Evolutionary conservation across 2,797 vertebrate species (phyloP).

Genomic region (Malurus splendens): DNA sequence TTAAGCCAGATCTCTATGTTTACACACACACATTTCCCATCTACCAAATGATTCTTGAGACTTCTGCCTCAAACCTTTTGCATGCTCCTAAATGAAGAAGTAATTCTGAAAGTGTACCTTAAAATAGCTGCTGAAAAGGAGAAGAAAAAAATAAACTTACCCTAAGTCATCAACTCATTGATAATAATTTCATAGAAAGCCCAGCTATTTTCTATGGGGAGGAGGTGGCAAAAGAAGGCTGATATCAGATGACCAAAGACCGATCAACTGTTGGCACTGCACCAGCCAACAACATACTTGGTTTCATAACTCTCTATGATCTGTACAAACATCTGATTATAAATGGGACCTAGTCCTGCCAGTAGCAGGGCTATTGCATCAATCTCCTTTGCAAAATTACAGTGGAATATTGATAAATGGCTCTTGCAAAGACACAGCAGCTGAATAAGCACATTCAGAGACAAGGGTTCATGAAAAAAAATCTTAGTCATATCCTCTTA

Average conservation of each 20-base stretch:
- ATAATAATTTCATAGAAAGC: not conserved
- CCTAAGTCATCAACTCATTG: not conserved
- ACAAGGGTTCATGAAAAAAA: not conserved
- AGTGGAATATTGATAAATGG: constrained; percentile 6
- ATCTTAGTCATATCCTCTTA: not conserved
- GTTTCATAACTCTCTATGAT: not conserved
- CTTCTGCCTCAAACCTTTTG: not conserved
- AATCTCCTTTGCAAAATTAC: not conserved
- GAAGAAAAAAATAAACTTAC: not conserved
- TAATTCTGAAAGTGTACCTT: not conserved
- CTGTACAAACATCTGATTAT: not conserved
- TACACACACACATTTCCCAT: not conserved
- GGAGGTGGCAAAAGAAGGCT: not conserved
- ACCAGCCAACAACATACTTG: not conserved
- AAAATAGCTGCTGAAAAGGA: not conserved
- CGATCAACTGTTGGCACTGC: not conserved
- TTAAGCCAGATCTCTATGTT: constrained; percentile 26
- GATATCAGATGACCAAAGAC: not conserved
- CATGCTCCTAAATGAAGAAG: not conserved
- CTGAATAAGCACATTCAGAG: constrained; percentile 19
- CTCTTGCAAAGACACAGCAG: not conserved
- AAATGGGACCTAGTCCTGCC: not conserved
- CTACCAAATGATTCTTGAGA: not conserved
- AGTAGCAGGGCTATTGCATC: not conserved
- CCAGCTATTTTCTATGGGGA: not conserved